phyloP scores from a whole-genome alignment of 2,888 invertebrate genomes.

The Lochmaea crataegi region DNA sequence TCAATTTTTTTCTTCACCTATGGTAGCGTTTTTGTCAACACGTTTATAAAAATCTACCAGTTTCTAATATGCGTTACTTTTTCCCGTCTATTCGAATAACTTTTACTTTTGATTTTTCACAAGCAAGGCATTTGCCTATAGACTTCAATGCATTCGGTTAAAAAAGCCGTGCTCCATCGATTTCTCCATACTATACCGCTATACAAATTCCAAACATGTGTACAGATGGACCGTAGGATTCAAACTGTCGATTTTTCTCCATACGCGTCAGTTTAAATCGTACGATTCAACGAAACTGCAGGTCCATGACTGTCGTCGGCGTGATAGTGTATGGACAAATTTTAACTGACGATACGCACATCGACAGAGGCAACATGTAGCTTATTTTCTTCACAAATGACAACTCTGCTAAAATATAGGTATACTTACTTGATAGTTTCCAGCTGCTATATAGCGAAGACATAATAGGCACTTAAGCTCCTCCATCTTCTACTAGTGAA shows the following conservation, averaged over 20 bases:
- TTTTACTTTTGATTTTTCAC: constrained; percentile 13
- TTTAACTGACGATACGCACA: too few species aligned
- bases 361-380: too few species aligned
- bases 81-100: constrained; percentile 30
- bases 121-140: background rate
- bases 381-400: too few species aligned
- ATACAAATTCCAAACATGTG: constrained; percentile 17
- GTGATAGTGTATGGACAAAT: too few species aligned
- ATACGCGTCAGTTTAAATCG: constrained; percentile 11
- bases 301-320: too few species aligned
- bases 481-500: too few species aligned
- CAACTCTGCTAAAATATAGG: too few species aligned
- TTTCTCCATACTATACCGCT: background rate
- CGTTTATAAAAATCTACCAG: constrained; percentile 16
- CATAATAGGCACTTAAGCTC: too few species aligned
- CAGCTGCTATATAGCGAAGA: too few species aligned
- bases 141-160: constrained; percentile 23
- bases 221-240: constrained; percentile 4
- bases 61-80: constrained; percentile 12
- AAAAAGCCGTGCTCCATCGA: constrained; percentile 24
- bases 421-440: too few species aligned
- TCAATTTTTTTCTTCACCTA: constrained; percentile 3
- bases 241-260: background rate
- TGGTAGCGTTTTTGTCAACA: constrained; percentile 23
- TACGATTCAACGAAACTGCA: too few species aligned